Conservation (phyloP, 2,113 vertebrate species). For the Pygoscelis adeliae region DNA sequence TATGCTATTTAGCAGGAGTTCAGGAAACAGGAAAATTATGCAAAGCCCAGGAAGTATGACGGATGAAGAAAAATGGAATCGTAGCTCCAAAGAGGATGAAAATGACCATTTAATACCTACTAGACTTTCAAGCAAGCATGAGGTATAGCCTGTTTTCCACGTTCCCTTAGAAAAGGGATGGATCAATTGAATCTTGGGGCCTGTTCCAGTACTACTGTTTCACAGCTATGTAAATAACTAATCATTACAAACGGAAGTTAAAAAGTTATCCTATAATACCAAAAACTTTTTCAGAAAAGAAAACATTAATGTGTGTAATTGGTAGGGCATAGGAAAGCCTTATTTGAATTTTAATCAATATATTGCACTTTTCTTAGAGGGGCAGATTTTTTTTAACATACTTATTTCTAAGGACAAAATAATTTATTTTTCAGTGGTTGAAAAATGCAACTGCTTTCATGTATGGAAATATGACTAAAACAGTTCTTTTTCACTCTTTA, state of each 20-base stretch:
- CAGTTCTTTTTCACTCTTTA: neutral
- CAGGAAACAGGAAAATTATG: neutral
- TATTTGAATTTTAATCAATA: neutral
- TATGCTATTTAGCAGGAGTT: neutral
- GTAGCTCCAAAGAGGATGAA: neutral
- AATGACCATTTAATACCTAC: neutral
- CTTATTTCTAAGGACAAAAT: neutral
- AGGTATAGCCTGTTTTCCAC: neutral
- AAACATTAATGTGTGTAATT: neutral
- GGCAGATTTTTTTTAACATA: neutral
- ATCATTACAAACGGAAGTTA: neutral
- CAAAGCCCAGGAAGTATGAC: neutral
- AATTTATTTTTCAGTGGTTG: neutral
- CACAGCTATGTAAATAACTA: neutral
- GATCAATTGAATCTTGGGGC: neutral
- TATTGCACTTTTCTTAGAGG: neutral
- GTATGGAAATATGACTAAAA: neutral
- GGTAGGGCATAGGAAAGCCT: neutral
- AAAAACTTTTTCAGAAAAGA: neutral
- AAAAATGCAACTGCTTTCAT: neutral
- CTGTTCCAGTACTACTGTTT: neutral
- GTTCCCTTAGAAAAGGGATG: neutral
- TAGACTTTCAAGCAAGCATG: neutral
- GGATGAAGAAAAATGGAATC: neutral
- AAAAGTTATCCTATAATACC: neutral